Percentiles rank a stretch among this genome's conserved stretches.
Conservation (phyloP, 2,888 invertebrate genomes). For the Eurytoma adleriae region DNA sequence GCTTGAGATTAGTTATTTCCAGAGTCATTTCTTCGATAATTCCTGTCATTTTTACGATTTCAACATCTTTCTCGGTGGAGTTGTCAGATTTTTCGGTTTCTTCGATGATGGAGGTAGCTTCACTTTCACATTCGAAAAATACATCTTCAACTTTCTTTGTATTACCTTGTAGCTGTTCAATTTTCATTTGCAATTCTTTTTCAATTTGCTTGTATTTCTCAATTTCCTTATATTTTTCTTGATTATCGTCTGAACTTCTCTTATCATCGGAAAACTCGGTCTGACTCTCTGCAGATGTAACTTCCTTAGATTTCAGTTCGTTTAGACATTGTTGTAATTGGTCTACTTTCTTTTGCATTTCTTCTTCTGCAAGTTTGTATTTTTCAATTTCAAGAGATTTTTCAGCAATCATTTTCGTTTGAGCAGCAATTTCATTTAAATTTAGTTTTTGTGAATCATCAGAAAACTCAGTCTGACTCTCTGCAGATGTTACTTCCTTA, state of each 20-base stretch:
- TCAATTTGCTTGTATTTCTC: conserved; percentile 39
- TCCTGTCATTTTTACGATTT: conserved; percentile 1
- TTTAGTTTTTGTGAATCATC: background rate
- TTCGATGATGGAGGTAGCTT: background rate
- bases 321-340: conserved; percentile 14
- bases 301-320: background rate
- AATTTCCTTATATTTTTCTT: too few species aligned
- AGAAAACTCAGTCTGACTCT: background rate
- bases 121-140: conserved; percentile 6
- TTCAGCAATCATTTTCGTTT: background rate
- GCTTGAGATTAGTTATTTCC: conserved; percentile 24
- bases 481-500: background rate
- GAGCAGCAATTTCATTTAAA: background rate
- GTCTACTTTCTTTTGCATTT: conserved; percentile 25
- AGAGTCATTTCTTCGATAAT: conserved; percentile 18
- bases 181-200: conserved; percentile 40
- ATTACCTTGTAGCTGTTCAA: conserved; percentile 30
- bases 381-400: conserved; percentile 2
- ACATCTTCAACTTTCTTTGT: conserved; percentile 1
- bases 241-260: too few species aligned
- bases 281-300: conserved; percentile 1
- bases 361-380: conserved; percentile 19
- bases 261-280: background rate
- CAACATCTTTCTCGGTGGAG: conserved; percentile 6
- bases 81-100: too few species aligned